These are phyloP conservation scores for Crocuta crocuta DNA, from an alignment of 2,113 vertebrate genomes.

Conservation along the genomic window DNA sequence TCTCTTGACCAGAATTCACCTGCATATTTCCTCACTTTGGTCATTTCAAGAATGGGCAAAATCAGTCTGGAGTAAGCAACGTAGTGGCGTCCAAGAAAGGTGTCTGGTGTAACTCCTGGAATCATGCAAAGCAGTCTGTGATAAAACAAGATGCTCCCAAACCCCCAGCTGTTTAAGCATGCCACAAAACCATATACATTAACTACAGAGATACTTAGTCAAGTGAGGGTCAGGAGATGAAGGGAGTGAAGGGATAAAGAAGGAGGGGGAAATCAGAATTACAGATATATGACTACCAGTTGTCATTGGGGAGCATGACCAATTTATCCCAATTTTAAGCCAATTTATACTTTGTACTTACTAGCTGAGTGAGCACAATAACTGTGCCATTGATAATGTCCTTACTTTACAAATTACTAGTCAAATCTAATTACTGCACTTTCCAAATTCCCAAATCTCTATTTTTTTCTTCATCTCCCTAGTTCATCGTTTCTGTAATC, in stretches of 20 bases:
- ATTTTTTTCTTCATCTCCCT: neutral
- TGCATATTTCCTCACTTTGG: neutral
- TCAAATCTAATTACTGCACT: neutral
- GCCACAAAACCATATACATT: neutral
- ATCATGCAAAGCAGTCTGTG: neutral
- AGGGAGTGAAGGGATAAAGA: neutral
- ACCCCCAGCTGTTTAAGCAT: neutral
- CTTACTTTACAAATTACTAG: neutral
- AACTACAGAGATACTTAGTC: neutral
- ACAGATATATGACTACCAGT: neutral
- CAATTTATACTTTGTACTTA: neutral
- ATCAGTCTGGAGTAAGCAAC: neutral
- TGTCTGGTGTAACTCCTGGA: neutral
- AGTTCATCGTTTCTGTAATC: neutral
- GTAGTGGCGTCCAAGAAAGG: neutral
- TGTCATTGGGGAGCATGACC: neutral
- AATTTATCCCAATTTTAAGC: neutral
- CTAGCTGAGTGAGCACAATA: neutral
- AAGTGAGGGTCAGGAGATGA: rapidly evolving
- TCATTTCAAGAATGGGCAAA: neutral
- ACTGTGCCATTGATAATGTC: neutral
- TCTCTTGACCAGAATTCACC: neutral
- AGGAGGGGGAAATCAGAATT: neutral
- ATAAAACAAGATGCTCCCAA: neutral
- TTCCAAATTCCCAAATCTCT: neutral